Evolutionary conservation across 2,797 vertebrate genomes (phyloP), one percentile per base, ranked within the genome.

Genomic region (Protosalanx chinensis): DNA sequence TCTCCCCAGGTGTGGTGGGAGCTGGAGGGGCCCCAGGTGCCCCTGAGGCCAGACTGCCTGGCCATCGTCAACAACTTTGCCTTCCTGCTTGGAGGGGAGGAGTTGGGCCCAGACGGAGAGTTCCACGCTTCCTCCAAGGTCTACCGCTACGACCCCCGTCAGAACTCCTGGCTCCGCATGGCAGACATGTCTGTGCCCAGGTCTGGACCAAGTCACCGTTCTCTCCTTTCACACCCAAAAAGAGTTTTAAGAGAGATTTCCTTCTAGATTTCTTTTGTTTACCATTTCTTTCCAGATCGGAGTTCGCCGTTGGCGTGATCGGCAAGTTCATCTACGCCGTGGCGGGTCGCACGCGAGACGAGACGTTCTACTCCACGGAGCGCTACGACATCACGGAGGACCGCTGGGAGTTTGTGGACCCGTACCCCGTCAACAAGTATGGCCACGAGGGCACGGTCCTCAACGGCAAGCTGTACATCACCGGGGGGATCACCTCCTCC

Each of bases 81-180:
- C 76, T 99, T 98, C 90, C 88, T 99, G 65, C 80, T 99, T 88
- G 97, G 97, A 0, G 97, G 97, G 58, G 97, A 99, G 92, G 97
- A 99, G 83, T 91, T 99, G 67, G 97, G 97, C 6, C 96, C 97
- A 0, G 97, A 99, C 76, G 97, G 97, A 0, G 97, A 99, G 90
- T 99, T 99, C 79, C 97, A 99, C 80, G 97, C 97, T 75, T 99
- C 97, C 23, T 99, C 97, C 63, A 99, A 99, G 90, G 97, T 99
- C 59, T 99, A 98, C 82, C 94, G 97, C 70, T 98, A 98, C 41
- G 97, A 99, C 87, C 97, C 97, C 0, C 93, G 97, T 23, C 97
- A 99, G 89, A 99, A 99, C 85, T 95, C 94, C 10, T 98, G 97
- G 97, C 91, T 98, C 1, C 93, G 97, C 77, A 98, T 99, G 97